phyloP scores from a whole-genome alignment of 2,113 vertebrate genomes.

The Calyptommatus sinebrachiatus region DNA sequence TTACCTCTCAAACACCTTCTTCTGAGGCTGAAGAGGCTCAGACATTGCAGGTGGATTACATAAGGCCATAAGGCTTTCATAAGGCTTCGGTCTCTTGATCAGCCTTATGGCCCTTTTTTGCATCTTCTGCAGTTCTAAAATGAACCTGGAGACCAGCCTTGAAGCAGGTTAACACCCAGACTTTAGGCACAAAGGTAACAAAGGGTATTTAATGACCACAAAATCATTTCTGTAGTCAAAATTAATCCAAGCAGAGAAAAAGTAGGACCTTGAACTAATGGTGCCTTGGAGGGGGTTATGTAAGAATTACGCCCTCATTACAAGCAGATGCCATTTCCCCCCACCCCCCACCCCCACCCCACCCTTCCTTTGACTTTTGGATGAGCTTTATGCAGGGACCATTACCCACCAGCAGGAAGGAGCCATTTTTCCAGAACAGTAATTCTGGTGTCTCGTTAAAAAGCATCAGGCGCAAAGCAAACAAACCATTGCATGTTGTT shows the following conservation, averaged over 20 bases:
- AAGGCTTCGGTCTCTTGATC: too few species aligned
- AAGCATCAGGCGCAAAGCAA: conserved; percentile 21
- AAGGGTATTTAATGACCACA: not conserved
- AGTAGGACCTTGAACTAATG: not conserved
- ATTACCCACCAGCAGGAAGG: conserved; percentile 2
- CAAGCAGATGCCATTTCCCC: not conserved
- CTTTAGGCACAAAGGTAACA: not conserved
- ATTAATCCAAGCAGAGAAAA: not conserved
- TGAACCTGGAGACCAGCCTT: not conserved
- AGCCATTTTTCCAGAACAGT: conserved; percentile 11
- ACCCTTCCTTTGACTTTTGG: not conserved
- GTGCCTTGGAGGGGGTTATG: not conserved
- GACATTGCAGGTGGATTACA: too few species aligned
- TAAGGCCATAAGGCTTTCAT: too few species aligned
- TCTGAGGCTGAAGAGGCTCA: too few species aligned
- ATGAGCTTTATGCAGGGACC: conserved; percentile 8
- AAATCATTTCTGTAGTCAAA: conserved; percentile 14
- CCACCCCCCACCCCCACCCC: too few species aligned
- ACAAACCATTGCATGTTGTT: conserved; percentile 27
- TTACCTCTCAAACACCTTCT: too few species aligned
- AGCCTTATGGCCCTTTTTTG: not conserved
- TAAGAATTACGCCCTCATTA: conserved; percentile 2
- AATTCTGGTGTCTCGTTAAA: conserved; percentile 27
- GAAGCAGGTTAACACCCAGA: conserved; percentile 2
- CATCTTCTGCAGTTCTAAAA: not conserved